Evolutionary conservation across 2,888 invertebrate genomes (phyloP).

Genomic region (Yponomeuta plumbellus): DNA sequence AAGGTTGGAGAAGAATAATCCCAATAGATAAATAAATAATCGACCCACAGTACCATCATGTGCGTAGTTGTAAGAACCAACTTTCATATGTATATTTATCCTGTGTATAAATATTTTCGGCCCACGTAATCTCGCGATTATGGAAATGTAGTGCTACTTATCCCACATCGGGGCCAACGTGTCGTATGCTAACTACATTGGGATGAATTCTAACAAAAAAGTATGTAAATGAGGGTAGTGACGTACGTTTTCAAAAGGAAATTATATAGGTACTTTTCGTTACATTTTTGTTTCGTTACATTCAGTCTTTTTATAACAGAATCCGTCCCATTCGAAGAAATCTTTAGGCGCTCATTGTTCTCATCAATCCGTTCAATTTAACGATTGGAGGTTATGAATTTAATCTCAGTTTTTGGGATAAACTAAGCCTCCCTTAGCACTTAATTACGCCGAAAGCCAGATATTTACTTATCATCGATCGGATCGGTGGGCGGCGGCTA

Average conservation of each 20-base stretch:
- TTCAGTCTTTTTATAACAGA: too few species aligned
- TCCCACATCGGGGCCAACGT: conserved; percentile 14
- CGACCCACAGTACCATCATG: neutral
- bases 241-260: neutral
- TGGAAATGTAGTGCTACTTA: conserved; percentile 41
- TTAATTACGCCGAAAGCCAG: neutral
- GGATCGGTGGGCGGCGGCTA: neutral
- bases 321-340: too few species aligned
- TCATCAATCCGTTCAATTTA: neutral
- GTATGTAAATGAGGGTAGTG: conserved; percentile 36
- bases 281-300: too few species aligned
- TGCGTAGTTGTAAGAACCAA: too few species aligned
- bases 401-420: neutral
- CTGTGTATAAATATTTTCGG: neutral
- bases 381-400: neutral
- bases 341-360: neutral
- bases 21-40: neutral
- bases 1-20: neutral
- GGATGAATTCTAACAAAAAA: conserved; percentile 31
- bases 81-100: neutral
- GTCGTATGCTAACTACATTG: conserved; percentile 18
- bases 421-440: neutral
- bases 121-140: conserved; percentile 41
- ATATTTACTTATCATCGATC: neutral
- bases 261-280: neutral